Percentiles rank a stretch among this genome's conserved stretches.
Conservation (phyloP, 2,888 invertebrate genomes). For the Phyllotreta cruciferae region DNA sequence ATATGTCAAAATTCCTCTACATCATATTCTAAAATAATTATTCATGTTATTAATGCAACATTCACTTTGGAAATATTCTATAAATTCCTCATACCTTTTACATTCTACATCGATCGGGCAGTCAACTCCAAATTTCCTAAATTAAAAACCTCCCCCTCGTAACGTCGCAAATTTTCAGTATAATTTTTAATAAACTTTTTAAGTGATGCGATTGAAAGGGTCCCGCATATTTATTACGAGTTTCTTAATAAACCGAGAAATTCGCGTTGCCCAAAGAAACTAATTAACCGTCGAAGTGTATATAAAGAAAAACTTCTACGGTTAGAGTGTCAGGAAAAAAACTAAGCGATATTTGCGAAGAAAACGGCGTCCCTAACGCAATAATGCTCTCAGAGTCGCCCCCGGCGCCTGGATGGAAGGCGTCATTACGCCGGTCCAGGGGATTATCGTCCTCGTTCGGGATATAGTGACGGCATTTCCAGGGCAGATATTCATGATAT, state of each 20-base stretch:
- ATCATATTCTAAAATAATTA: too few species aligned
- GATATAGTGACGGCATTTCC: constrained; percentile 29
- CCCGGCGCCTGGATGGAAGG: constrained; percentile 58
- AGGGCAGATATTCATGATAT: constrained; percentile 28
- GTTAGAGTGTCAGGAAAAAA: constrained; percentile 16
- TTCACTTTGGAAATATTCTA: too few species aligned
- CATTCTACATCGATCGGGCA: too few species aligned
- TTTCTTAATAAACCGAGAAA: constrained; percentile 1
- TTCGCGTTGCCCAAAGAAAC: constrained; percentile 9
- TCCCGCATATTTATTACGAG: not conserved
- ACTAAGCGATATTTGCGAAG: constrained; percentile 21
- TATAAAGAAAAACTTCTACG: constrained; percentile 12
- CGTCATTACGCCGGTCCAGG: constrained; percentile 60
- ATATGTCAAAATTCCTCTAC: too few species aligned
- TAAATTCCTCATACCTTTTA: too few species aligned
- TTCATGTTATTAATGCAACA: too few species aligned
- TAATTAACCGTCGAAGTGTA: constrained; percentile 17
- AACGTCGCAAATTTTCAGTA: too few species aligned
- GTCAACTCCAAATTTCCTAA: too few species aligned
- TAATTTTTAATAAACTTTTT: too few species aligned
- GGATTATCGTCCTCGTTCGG: constrained; percentile 54
- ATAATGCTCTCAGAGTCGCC: constrained; percentile 37
- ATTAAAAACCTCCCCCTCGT: too few species aligned
- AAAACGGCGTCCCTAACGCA: constrained; percentile 25
- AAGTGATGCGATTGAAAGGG: too few species aligned